Percentiles rank a stretch among this genome's conserved stretches.
Evolutionary conservation across 2,888 invertebrate species (phyloP).

Genomic region (Melieria omissa): DNA sequence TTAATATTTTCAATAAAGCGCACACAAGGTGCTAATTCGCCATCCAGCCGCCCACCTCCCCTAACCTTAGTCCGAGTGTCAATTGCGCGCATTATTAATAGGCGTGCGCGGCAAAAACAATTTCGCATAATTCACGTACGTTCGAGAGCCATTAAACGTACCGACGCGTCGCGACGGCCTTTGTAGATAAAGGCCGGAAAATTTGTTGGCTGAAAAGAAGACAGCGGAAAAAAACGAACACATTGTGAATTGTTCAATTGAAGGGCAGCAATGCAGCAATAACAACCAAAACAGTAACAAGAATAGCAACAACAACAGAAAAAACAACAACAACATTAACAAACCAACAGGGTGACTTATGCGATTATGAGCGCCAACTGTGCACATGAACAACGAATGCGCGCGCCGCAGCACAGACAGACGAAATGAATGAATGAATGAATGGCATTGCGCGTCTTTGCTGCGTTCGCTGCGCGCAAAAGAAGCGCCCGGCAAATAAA

Average conservation of each 20-base stretch:
- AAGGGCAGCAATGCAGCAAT: background rate
- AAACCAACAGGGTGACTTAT: slow-evolving; percentile 62
- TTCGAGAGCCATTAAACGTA: slow-evolving; percentile 35
- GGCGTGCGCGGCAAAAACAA: slow-evolving; percentile 40
- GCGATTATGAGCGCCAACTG: slow-evolving; percentile 61
- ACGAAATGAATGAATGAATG: background rate
- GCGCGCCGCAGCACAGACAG: background rate
- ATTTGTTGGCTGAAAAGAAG: too few species aligned
- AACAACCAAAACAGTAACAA: background rate
- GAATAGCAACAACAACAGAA: slow-evolving; percentile 7
- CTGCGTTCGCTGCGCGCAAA: background rate
- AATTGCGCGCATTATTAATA: slow-evolving; percentile 46
- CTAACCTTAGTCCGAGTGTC: background rate
- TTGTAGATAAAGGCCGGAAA: too few species aligned
- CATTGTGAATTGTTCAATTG: slow-evolving; percentile 41
- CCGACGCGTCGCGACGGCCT: too few species aligned
- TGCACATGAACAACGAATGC: slow-evolving; percentile 18
- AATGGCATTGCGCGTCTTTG: background rate
- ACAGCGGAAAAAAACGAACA: background rate
- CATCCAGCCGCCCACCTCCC: slow-evolving; percentile 44
- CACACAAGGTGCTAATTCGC: slow-evolving; percentile 49
- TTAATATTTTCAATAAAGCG: slow-evolving; percentile 57
- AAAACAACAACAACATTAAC: slow-evolving; percentile 24
- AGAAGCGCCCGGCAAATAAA: slow-evolving; percentile 20
- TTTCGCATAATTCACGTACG: slow-evolving; percentile 23